Base-by-base conservation (phyloP, 2,797 vertebrate genomes). In the Betta splendens region DNA sequence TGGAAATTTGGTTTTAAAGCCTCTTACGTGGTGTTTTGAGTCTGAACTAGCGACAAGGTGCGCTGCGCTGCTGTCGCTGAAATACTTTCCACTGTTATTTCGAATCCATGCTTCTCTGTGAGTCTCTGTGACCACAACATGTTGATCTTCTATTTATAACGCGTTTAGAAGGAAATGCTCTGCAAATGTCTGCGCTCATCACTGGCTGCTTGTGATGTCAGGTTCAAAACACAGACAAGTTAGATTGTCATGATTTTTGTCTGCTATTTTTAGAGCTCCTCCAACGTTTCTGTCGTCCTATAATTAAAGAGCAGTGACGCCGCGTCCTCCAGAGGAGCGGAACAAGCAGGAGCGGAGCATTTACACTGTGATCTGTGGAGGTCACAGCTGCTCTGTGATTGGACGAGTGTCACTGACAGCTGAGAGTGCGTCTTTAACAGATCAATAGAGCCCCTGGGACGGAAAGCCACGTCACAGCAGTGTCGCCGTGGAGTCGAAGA, bases 381-480 rank as follows among this genome's bases (percentile, higher is more conserved):
- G 16, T 29, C 29, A 38, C 40, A 45, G 54, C 42, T 46, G 43
- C 11, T 58, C 32, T 49, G 45, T 36, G 52, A 61, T 23, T 63
- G 48, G 39, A 26, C 46, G 26, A 48, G 56, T 43, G 49, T 63
- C 54, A 44, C 12, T 44, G 42, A 66, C 60, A 17, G 59, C 29
- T 51, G 57, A 54, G 35, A 40, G 58, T 2, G 9, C 63, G 43
- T 48, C 51, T 67, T 72, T 62, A 66, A 46, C 49, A 44, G 64
- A 80, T 83, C 78, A 75, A 83, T 77, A 69, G 62, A 53, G 60
- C 44, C 39, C 43, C 21, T 60, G 44, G 43, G 56, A 78, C 40
- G 48, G 25, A 69, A 73, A 68, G 15, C 49, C 31, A 50, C 65
- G 57, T 77, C 69, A 52, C 56, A 69, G 43, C 67, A 54, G 46